These are phyloP conservation scores for Harpagus bidentatus DNA, from an alignment of 2,113 vertebrate species.

Conservation along the genomic window DNA sequence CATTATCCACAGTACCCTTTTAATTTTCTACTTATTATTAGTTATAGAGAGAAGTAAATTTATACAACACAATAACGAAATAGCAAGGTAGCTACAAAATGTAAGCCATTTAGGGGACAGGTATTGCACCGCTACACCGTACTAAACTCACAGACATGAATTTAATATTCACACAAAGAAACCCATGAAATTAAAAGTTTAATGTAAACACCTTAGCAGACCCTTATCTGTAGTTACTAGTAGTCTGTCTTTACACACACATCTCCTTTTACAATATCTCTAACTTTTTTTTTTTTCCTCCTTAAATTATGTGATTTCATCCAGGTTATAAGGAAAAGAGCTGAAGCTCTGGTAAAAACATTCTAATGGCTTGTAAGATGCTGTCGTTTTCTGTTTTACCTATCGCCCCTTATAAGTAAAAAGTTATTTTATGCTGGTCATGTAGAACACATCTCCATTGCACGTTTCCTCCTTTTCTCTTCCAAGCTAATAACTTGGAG, in stretches of 20 bases:
- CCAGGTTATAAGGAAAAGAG: background rate
- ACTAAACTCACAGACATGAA: background rate
- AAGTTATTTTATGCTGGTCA: conserved; percentile 39
- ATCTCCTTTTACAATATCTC: background rate
- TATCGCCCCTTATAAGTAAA: conserved; percentile 25
- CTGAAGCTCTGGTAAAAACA: conserved; percentile 40
- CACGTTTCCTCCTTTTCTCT: background rate
- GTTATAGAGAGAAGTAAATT: background rate
- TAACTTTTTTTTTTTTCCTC: background rate
- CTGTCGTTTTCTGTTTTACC: conserved; percentile 39
- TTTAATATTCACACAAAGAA: background rate
- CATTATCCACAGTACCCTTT: background rate
- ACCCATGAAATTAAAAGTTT: background rate
- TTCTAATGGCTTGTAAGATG: background rate
- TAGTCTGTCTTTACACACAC: background rate
- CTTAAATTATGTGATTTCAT: background rate
- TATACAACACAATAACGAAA: background rate
- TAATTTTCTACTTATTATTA: background rate
- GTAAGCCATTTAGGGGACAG: background rate
- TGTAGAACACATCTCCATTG: conserved; percentile 27
- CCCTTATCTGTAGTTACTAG: background rate
- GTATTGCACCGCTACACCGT: background rate
- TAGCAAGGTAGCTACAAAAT: background rate
- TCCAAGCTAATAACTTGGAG: conserved; percentile 33
- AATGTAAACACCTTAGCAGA: conserved; percentile 24